phyloP scores from a whole-genome alignment of 2,888 invertebrate genomes.

The Aplocera efformata region DNA sequence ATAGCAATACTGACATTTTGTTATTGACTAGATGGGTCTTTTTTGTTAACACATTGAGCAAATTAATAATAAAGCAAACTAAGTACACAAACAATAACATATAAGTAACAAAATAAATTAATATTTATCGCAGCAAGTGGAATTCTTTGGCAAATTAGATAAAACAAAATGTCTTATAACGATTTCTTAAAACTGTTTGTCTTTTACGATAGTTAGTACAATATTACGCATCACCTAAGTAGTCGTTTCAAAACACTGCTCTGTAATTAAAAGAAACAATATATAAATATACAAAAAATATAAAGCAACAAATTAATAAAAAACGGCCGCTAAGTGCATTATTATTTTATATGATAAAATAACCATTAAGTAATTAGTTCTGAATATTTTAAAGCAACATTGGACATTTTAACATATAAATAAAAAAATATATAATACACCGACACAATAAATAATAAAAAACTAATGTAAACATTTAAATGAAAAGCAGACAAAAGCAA shows the following conservation, averaged over 20 bases:
- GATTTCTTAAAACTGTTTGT: too few relatives aligned
- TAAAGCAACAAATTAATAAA: neutral
- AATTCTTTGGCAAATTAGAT: conserved; percentile 4
- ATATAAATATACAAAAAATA: conserved; percentile 9
- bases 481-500: too few relatives aligned
- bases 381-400: too few relatives aligned
- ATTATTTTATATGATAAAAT: too few relatives aligned
- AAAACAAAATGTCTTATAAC: too few relatives aligned
- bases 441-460: too few relatives aligned
- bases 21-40: conserved; percentile 56
- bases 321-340: too few relatives aligned
- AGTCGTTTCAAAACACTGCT: conserved; percentile 19
- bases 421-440: too few relatives aligned
- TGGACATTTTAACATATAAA: too few relatives aligned
- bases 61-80: conserved; percentile 23
- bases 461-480: too few relatives aligned
- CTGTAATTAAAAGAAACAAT: conserved; percentile 12
- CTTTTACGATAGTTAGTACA: conserved; percentile 18
- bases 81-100: conserved; percentile 27
- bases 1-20: conserved; percentile 44
- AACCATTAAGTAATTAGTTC: too few relatives aligned
- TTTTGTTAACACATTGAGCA: conserved; percentile 37
- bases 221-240: conserved; percentile 27
- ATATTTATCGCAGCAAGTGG: conserved; percentile 4
- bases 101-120: conserved; percentile 20